Conservation (phyloP, 2,888 invertebrate genomes). For the Trachelus tabidus region DNA sequence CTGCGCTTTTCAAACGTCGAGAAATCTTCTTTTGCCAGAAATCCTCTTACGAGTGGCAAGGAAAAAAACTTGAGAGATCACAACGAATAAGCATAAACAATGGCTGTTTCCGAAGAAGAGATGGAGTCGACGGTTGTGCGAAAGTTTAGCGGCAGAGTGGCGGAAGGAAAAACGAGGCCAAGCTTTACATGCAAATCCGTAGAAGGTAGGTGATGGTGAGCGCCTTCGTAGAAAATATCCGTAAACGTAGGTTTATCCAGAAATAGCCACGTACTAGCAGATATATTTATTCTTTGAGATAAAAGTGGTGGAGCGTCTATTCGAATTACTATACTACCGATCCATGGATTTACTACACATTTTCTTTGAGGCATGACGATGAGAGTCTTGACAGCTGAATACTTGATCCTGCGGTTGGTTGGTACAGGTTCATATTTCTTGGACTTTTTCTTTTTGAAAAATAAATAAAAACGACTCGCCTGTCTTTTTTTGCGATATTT, state of each 20-base stretch:
- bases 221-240: background rate
- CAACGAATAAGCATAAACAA: background rate
- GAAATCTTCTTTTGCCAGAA: background rate
- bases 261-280: background rate
- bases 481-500: background rate
- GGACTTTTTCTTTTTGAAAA: background rate
- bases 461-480: background rate
- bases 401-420: background rate
- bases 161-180: background rate
- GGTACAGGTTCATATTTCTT: background rate
- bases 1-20: background rate
- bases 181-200: background rate
- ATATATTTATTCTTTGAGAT: background rate
- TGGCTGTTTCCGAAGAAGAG: background rate
- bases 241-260: background rate
- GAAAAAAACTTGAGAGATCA: background rate
- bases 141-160: background rate
- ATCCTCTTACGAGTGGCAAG: background rate
- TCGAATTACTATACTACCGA: background rate
- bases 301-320: background rate
- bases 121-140: background rate
- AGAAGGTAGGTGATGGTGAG: background rate
- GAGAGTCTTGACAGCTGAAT: background rate
- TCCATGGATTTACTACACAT: background rate
- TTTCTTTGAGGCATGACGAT: background rate